Percentiles rank a stretch among this genome's conserved stretches.
Evolutionary conservation across 2,888 invertebrate species (phyloP).

Genomic region (Phortica okadai): DNA sequence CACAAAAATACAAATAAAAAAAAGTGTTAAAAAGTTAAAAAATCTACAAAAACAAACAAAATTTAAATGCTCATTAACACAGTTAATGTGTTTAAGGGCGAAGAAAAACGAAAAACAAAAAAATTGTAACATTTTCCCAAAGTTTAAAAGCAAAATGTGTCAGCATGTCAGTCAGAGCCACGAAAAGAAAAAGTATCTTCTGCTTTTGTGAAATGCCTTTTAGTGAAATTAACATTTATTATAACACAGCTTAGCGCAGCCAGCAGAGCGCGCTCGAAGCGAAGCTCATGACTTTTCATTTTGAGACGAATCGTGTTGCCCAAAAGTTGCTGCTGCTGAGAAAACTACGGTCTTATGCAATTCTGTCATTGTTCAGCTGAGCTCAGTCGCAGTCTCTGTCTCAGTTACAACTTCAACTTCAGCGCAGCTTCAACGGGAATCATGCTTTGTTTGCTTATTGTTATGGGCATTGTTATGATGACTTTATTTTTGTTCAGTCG

Average conservation of each 20-base stretch:
- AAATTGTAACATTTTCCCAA: not conserved
- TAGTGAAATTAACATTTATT: not conserved
- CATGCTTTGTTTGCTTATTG: too few relatives aligned
- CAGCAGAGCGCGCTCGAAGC: not conserved
- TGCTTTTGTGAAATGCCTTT: not conserved
- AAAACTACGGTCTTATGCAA: not conserved
- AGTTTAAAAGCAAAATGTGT: not conserved
- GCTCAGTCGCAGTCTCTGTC: too few relatives aligned
- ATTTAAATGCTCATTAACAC: constrained; percentile 16
- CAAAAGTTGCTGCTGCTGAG: not conserved
- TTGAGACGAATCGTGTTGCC: too few relatives aligned
- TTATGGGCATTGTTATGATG: not conserved
- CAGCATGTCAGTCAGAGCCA: not conserved
- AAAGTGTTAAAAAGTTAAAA: not conserved
- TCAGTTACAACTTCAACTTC: not conserved
- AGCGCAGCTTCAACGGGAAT: not conserved
- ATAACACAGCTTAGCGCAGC: not conserved
- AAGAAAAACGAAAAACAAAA: not conserved
- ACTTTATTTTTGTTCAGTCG: not conserved
- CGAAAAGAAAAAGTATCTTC: not conserved
- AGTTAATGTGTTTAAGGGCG: not conserved
- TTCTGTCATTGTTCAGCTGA: not conserved
- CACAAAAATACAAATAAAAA: not conserved
- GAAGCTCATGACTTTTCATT: not conserved
- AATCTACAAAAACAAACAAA: not conserved